Evolutionary conservation across 2,888 invertebrate species (phyloP).

Genomic region (Acrobasis repandana): DNA sequence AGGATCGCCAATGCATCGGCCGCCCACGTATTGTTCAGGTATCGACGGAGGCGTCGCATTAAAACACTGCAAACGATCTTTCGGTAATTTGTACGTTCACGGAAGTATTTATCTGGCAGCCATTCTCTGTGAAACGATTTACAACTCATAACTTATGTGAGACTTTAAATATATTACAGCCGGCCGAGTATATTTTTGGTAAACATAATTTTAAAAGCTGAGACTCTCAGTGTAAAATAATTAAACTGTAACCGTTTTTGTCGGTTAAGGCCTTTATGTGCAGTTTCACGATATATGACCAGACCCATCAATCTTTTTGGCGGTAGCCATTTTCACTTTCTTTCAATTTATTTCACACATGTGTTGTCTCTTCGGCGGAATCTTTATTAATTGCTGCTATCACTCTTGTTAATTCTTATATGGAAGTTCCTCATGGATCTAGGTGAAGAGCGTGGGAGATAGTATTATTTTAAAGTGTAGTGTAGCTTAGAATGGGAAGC

Average conservation of each 20-base stretch:
- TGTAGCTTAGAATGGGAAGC: slow-evolving; percentile 29
- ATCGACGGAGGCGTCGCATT: slow-evolving; percentile 69
- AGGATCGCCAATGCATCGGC: slow-evolving; percentile 74
- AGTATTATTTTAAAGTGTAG: slow-evolving; percentile 29
- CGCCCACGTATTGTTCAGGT: slow-evolving; percentile 70
- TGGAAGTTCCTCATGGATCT: slow-evolving; percentile 3
- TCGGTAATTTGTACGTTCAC: slow-evolving; percentile 67
- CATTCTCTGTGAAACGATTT: slow-evolving; percentile 53
- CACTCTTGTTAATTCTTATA: slow-evolving; percentile 14
- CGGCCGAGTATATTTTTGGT: slow-evolving; percentile 8
- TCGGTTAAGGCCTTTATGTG: slow-evolving; percentile 11
- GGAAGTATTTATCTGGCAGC: slow-evolving; percentile 67
- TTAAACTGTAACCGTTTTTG: slow-evolving; percentile 15
- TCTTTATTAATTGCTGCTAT: slow-evolving; percentile 20
- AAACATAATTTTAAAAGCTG: slow-evolving; percentile 14
- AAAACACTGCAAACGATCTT: slow-evolving; percentile 68
- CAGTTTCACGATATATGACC: slow-evolving; percentile 16
- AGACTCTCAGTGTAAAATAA: slow-evolving; percentile 16
- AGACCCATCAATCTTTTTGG: slow-evolving; percentile 19
- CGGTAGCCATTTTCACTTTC: slow-evolving; percentile 24
- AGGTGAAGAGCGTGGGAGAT: slow-evolving; percentile 26
- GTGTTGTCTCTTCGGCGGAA: slow-evolving; percentile 8
- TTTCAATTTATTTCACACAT: slow-evolving; percentile 21
- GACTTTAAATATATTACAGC: slow-evolving; percentile 27
- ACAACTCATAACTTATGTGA: slow-evolving; percentile 44